Base-by-base conservation (phyloP, 2,888 invertebrate species). In the Lasius fuliginosus region DNA sequence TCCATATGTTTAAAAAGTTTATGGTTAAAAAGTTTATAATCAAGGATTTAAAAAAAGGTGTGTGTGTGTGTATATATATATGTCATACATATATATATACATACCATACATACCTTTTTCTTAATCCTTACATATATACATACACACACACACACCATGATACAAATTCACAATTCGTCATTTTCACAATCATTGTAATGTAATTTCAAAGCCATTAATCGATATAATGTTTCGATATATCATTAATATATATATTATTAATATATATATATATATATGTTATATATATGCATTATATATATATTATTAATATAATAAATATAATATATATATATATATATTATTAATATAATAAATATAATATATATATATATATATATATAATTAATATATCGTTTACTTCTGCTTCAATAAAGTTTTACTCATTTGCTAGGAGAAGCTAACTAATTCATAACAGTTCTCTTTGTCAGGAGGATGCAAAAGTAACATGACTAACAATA, bases 1-100 rank as follows among this genome's bases (percentile, higher is more conserved):
- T 60, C 8, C 75, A 84, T 67, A 73, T 87, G 87, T 36, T 36
- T 4, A 87, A 90, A 89, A 88, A 83, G 68, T 77, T 64, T 33
- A 60, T 74, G 30, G 36, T 36, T 36, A 87, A 90, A 89, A 88
- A 83, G 68, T 74, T 65, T 33, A 60, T 74, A 64, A 64, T 79
- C 27, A 53, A 53, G 30, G 23, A 71, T 69, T 75, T 56, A 40
- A 56, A 58, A 56, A 65, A n/a, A 73, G 36, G 64, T 56, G 64
- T 77, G 33, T 65, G 42, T 64, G 65, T 56, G 65, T 77, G 27
- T 65, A 56, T 64, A 76, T 58, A 60, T 68, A 76, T 40, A 73
- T 82, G 23, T 0, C 23, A 75, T 18, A 82, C 33, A 23, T 23
- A 82, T 49, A 49, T 42, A 36, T 42, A n/a, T 42, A 23, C n/a